Evolutionary conservation across 2,797 vertebrate genomes (phyloP), one percentile per base, ranked within the genome.

Genomic region (Eospalax fontanierii): DNA sequence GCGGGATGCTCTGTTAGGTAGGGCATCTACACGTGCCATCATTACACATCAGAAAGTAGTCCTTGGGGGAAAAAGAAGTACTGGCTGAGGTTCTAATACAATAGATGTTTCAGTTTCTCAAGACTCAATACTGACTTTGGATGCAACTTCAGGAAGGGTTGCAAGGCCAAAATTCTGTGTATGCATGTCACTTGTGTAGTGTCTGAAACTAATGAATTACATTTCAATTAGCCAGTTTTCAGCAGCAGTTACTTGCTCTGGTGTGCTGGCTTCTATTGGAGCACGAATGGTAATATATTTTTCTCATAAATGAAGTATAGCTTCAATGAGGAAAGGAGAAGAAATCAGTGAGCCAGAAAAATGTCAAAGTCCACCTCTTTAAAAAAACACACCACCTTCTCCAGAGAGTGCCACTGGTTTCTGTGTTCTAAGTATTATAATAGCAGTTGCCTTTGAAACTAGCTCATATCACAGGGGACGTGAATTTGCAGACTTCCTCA

Each of bases 181-280:
- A 4, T 80, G 30, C 38, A 40, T 89, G 46, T 4, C 0, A 24
- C 21, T 68, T 66, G 26, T 63, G 26, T 85, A 46, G 30, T 61
- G 21, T 87, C 90, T 94, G 86, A 89, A 94, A 95, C 87, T 89
- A 97, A 94, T 96, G 81, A 97, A 94, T 97, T 96, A 90, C 38
- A 57, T 93, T 95, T 93, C 92, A 95, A 89, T 96, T 97, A 97
- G 85, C 93, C 95, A 94, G 85, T 61, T 84, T 96, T 95, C 81
- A 90, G 90, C 87, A 93, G 90, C 80, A 90, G 80, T 74, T 89
- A 92, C 91, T 92, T 97, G 91, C 92, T 96, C 91, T 88, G 91
- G 82, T 93, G 61, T 95, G 85, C 70, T 97, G 93, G 85, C 92
- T 97, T 97, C 95, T 98, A 95, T 97, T 96, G 96, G 92, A 95